Conservation (phyloP, 2,113 vertebrate species). For the Harpagus bidentatus region DNA sequence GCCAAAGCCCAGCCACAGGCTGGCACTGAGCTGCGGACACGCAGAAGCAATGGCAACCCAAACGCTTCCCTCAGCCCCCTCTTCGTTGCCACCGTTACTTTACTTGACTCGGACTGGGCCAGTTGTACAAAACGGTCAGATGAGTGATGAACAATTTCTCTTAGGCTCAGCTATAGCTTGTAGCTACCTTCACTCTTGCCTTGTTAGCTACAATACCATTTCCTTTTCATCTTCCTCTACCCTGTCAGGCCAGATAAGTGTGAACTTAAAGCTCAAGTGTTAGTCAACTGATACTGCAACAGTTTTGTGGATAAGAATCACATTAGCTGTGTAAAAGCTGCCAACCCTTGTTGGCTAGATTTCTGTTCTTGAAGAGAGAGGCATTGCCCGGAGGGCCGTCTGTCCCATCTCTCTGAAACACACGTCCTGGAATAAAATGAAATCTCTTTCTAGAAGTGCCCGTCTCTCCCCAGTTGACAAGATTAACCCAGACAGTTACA, state of each 20-base stretch:
- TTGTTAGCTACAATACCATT: background rate
- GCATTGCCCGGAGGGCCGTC: rapidly evolving
- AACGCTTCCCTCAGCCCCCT: background rate
- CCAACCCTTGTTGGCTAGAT: rapidly evolving
- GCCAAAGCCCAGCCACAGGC: background rate
- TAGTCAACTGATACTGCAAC: background rate
- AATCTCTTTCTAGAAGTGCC: background rate
- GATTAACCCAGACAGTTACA: background rate
- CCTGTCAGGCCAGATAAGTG: background rate
- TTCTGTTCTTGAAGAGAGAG: background rate
- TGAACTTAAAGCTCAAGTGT: background rate
- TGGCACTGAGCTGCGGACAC: background rate
- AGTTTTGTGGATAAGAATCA: background rate
- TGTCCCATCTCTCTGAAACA: background rate
- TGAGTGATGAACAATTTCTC: background rate
- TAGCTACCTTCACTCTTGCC: background rate
- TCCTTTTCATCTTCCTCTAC: background rate
- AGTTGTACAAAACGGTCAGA: background rate
- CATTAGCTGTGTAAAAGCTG: background rate
- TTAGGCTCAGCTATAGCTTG: background rate
- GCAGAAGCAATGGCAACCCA: background rate
- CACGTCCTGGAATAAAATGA: background rate
- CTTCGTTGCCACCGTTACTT: background rate
- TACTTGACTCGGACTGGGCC: background rate
- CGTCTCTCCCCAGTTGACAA: background rate